A percentile compares a stretch with the other conserved stretches of the same genome.
Conservation (phyloP, 2,113 vertebrate species). For the Chiloscyllium plagiosum region DNA sequence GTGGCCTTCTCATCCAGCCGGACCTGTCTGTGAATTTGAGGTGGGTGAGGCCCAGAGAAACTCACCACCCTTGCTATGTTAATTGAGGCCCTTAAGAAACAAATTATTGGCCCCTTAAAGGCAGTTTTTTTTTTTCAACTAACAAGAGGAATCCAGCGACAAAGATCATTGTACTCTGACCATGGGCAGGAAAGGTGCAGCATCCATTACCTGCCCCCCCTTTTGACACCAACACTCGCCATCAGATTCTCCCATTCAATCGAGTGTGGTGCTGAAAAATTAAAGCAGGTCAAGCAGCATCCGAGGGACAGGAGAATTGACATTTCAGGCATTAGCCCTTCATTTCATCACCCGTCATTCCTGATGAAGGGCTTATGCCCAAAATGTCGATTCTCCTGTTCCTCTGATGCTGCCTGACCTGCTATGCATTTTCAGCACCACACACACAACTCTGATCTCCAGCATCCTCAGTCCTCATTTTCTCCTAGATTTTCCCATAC, state of each 20-base stretch:
- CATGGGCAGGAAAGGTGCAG: background rate
- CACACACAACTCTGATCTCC: too few species aligned
- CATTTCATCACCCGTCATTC: too few species aligned
- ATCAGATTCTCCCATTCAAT: background rate
- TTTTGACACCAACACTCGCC: background rate
- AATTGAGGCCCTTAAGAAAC: background rate
- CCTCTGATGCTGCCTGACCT: too few species aligned
- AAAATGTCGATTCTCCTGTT: too few species aligned
- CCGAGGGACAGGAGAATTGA: too few species aligned
- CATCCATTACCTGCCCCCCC: background rate
- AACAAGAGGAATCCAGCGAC: background rate
- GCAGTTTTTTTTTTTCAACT: background rate
- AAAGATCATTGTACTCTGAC: background rate
- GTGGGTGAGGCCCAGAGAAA: background rate
- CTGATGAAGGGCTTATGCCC: too few species aligned
- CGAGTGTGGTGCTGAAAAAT: too few species aligned
- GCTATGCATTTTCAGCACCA: too few species aligned
- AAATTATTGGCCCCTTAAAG: background rate
- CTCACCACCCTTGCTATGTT: too few species aligned
- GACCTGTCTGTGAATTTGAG: background rate
- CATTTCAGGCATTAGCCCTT: too few species aligned
- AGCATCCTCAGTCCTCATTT: too few species aligned
- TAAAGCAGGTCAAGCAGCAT: too few species aligned
- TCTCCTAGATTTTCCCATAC: background rate
- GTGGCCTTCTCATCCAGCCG: background rate